Evolutionary conservation across 2,797 vertebrate genomes (phyloP).

Genomic region (Gymnopithys bicolor): DNA sequence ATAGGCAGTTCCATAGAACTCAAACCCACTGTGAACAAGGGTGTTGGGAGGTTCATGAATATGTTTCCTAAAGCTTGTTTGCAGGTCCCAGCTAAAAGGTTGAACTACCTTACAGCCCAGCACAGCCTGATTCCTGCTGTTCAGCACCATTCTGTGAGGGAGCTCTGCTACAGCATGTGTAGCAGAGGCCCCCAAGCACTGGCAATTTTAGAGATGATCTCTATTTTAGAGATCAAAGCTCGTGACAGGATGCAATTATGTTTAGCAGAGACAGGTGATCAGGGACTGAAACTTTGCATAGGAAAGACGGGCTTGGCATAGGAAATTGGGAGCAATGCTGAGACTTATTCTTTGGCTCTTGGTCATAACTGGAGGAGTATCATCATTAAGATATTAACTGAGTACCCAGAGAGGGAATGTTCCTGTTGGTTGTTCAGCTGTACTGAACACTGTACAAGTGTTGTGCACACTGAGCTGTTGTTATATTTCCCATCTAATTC

Average conservation of each 20-base stretch:
- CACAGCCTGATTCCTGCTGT: not conserved
- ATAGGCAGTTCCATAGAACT: not conserved
- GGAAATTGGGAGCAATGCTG: not conserved
- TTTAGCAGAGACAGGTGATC: constrained; percentile 18
- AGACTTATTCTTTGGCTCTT: not conserved
- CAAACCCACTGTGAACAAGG: rapidly evolving
- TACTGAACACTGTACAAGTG: not conserved
- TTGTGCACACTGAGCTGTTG: not conserved
- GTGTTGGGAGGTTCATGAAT: not conserved
- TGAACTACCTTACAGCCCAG: not conserved
- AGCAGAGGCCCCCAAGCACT: not conserved
- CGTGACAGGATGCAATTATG: not conserved
- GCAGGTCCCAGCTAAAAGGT: not conserved
- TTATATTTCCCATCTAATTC: not conserved
- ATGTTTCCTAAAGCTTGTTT: not conserved
- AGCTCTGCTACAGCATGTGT: not conserved
- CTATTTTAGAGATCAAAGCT: constrained; percentile 34
- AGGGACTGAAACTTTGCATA: not conserved
- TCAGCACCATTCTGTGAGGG: not conserved
- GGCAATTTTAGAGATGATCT: not conserved
- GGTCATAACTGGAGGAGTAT: not conserved
- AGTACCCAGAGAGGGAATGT: not conserved
- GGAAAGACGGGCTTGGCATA: not conserved
- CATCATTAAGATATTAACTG: not conserved
- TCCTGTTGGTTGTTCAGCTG: not conserved